A percentile compares a stretch with the other conserved stretches of the same genome.
These are phyloP conservation scores for Porites rus DNA, from an alignment of 92 coral and sea anemone genomes.

Conservation along the genomic window DNA sequence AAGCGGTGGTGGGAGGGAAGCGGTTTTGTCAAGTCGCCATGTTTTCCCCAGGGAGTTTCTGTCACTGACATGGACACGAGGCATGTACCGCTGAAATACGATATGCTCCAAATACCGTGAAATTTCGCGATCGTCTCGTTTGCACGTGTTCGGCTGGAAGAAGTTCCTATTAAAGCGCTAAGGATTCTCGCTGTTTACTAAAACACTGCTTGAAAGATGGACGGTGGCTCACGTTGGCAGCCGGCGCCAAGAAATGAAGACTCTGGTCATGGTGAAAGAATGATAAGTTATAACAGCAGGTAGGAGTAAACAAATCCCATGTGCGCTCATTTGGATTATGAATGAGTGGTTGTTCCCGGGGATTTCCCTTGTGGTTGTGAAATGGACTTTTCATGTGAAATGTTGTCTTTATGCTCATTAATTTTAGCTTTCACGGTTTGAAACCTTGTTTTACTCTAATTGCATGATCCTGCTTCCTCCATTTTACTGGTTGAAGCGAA, in stretches of 20 bases:
- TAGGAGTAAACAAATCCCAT: not conserved
- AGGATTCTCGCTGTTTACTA: not conserved
- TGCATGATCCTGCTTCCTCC: no score
- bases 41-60: slow-evolving; percentile 40
- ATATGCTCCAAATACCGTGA: no score
- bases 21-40: slow-evolving; percentile 63
- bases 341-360: not conserved
- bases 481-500: no score
- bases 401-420: no score
- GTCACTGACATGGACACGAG: not conserved
- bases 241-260: not conserved
- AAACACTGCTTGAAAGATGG: slow-evolving; percentile 2
- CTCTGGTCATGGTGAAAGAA: not conserved
- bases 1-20: no score
- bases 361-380: not conserved
- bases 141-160: not conserved
- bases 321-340: not conserved
- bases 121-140: no score
- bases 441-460: no score
- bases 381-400: no score
- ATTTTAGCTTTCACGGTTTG: no score
- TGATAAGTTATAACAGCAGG: slow-evolving; percentile 6
- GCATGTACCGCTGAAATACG: not conserved
- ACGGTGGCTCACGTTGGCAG: slow-evolving; percentile 21
- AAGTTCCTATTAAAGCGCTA: not conserved